Evolutionary conservation across 2,113 vertebrate genomes (phyloP).

Genomic region (Okapia johnstoni): DNA sequence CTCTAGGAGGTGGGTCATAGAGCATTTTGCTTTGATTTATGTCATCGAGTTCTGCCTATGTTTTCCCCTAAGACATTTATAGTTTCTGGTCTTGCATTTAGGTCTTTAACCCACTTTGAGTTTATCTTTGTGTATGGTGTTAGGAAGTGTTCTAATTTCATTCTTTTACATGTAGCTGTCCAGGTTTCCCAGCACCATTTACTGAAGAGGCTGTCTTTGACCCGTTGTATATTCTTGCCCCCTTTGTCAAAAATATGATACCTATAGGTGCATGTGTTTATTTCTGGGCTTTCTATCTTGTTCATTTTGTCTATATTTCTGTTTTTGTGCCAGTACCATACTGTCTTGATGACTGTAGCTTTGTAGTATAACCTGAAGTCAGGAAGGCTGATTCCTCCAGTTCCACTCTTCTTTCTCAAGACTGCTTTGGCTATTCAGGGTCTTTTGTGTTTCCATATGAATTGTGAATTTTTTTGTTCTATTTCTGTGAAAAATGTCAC

Average conservation of each 20-base stretch:
- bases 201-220: background rate
- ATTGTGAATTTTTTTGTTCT: background rate
- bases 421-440: background rate
- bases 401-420: background rate
- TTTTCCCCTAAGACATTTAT: background rate
- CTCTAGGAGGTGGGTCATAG: background rate
- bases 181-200: background rate
- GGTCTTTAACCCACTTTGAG: background rate
- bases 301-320: background rate
- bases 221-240: background rate
- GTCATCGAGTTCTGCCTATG: background rate
- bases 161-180: background rate
- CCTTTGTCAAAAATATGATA: background rate
- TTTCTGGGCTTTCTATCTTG: background rate
- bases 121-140: background rate
- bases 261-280: background rate
- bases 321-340: background rate
- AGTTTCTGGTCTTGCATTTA: background rate
- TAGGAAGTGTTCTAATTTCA: background rate
- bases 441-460: background rate
- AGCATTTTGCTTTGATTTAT: background rate
- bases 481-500: background rate
- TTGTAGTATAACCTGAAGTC: background rate
- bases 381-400: background rate
- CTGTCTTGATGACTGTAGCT: background rate